phyloP scores from a whole-genome alignment of 1,140 invertebrate species.

The Bombus balteatus region DNA sequence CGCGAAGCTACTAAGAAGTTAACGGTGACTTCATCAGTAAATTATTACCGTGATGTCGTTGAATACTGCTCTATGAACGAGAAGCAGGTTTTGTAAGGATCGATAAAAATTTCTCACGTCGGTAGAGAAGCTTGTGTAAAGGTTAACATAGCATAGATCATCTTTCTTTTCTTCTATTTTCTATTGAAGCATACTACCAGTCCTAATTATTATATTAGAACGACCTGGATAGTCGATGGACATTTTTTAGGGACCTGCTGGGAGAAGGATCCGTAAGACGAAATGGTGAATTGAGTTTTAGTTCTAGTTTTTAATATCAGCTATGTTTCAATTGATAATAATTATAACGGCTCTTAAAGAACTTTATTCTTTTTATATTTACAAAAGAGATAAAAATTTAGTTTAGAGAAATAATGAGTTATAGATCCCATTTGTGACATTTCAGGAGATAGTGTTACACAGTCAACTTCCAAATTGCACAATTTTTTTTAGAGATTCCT shows the following conservation, averaged over 20 bases:
- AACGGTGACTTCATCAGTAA: conserved; percentile 29
- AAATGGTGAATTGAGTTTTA: too few relatives aligned
- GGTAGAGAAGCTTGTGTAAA: not conserved
- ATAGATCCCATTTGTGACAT: conserved; percentile 86
- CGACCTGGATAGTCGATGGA: not conserved
- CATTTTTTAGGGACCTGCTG: not conserved
- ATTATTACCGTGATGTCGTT: not conserved
- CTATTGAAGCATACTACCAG: not conserved
- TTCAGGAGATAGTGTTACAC: conserved; percentile 81
- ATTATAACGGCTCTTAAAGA: too few relatives aligned
- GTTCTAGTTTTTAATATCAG: too few relatives aligned
- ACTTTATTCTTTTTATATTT: too few relatives aligned
- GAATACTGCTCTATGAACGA: not conserved
- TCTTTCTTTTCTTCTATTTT: not conserved
- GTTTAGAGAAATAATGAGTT: conserved; percentile 82
- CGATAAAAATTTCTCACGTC: not conserved
- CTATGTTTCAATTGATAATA: too few relatives aligned
- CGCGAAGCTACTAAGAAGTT: conserved; percentile 5
- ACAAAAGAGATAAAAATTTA: too few relatives aligned
- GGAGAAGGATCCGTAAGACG: too few relatives aligned
- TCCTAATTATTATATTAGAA: not conserved
- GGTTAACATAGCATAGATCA: not conserved
- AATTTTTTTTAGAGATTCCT: conserved; percentile 85
- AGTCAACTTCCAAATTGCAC: conserved; percentile 86
- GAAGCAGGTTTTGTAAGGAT: not conserved